Evolutionary conservation across 2,113 vertebrate genomes (phyloP), one percentile per base, ranked within the genome.

Genomic region (Cinclus mexicanus): DNA sequence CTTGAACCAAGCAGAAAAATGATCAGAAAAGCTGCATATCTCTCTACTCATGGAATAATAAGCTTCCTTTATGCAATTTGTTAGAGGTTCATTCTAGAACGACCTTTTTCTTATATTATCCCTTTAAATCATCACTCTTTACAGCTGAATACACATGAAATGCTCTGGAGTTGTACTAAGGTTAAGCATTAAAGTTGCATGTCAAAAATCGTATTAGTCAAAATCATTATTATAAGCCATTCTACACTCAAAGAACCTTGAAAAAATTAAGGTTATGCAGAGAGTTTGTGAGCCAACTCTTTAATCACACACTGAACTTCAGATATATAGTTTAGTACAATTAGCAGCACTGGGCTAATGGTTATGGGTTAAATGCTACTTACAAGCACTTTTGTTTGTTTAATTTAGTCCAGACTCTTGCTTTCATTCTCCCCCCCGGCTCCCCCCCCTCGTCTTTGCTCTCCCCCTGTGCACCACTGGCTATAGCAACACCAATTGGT

Each of bases 161-260:
- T 98, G 98, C 98, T 98, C 96, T 97, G 97, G 97, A 98, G 98
- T 98, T 98, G 98, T 98, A 97, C 98, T 98, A 97, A 98, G 98
- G 98, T 98, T 98, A 98, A 98, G 97, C 98, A 98, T 98, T 98
- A 98, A 98, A 98, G 98, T 98, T 98, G 98, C 98, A 98, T 98
- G 98, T 98, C 98, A 98, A 98, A 98, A 98, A 98, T 98, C 95
- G 97, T 98, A 98, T 98, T 98, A 98, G 98, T 98, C 98, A 98
- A 98, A 98, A 98, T 98, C 98, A 98, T 98, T 98, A 98, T 98
- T 98, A 98, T 98, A 98, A 98, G 97, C 98, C 97, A 98, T 98
- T 98, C 98, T 97, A 98, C 97, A 98, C 98, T 98, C 98, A 98
- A 98, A 98, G 98, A 98, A 98, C 98, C 98, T 98, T 98, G 98